Evolutionary conservation across 2,797 vertebrate species (phyloP).

Genomic region (Tangara arthus): DNA sequence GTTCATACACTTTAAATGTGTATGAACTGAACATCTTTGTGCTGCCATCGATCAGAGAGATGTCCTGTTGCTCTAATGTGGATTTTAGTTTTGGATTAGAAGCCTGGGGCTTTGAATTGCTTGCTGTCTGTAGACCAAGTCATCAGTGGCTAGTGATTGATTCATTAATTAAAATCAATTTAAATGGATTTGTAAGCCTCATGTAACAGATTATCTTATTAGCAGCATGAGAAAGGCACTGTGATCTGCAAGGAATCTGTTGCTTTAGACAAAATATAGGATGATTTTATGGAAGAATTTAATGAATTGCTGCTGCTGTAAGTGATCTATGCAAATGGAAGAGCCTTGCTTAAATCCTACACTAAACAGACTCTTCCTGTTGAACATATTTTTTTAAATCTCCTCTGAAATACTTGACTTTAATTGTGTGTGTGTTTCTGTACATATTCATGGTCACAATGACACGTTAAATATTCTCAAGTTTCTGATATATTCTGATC

Average conservation of each 20-base stretch:
- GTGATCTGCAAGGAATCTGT: slow-evolving; percentile 72
- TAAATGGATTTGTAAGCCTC: slow-evolving; percentile 80
- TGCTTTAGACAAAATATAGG: slow-evolving; percentile 48
- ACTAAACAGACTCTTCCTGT: slow-evolving; percentile 23
- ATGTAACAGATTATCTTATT: slow-evolving; percentile 80
- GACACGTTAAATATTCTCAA: rapidly evolving
- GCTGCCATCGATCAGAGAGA: slow-evolving; percentile 39
- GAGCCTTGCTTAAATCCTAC: slow-evolving; percentile 20
- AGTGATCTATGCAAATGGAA: slow-evolving; percentile 42
- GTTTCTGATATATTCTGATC: background rate
- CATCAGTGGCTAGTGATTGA: slow-evolving; percentile 74
- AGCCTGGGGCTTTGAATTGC: slow-evolving; percentile 69
- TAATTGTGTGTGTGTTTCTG: background rate
- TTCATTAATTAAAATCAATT: slow-evolving; percentile 84
- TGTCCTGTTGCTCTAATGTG: slow-evolving; percentile 64
- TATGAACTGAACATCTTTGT: slow-evolving; percentile 54
- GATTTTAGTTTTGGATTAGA: slow-evolving; percentile 67
- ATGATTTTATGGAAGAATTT: slow-evolving; percentile 8
- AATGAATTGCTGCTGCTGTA: slow-evolving; percentile 20
- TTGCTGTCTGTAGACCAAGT: slow-evolving; percentile 60
- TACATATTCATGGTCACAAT: background rate
- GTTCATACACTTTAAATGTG: background rate
- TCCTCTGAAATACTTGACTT: background rate
- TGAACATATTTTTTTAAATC: background rate
- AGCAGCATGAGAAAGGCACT: slow-evolving; percentile 63